Base-by-base conservation (phyloP, 2,888 invertebrate species). In the Lamellibrachia satsuma region DNA sequence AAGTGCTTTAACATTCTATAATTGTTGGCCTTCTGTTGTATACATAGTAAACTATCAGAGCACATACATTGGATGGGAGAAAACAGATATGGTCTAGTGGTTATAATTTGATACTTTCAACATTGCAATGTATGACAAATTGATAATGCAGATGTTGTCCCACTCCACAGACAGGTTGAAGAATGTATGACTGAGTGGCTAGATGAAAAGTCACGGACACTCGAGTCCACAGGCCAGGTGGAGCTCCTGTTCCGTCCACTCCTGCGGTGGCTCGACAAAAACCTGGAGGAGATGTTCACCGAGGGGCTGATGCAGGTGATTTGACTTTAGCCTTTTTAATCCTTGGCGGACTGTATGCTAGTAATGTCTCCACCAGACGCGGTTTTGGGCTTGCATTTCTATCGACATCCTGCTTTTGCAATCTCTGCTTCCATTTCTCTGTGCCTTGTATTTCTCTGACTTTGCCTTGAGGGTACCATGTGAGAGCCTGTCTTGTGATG, bases 221-320 rank as follows among this genome's bases (percentile, higher is more conserved):
- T 94, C 52, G 93, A 93, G 22, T 92, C 93, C 27, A 92, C 93
- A 15, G 95, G 94, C 4, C 94, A 95, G 92, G 95, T 95, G 22
- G 96, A 96, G 93, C 94, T 96, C 39, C 92, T 95, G 8, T 96
- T 96, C 92, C 95, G 96, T 90, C 96, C 96, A 9, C 96, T 96
- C 93, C 93, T 96, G 9, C 94, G 95, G 92, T 97, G 96, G 97
- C 94, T 97, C 91, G 97, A 97, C 94, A 95, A 94, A 93, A 95
- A 95, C 91, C 93, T 96, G 93, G 96, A 96, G 93, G 95, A 95
- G 3, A 93, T 96, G 39, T 96, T 96, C 93, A 96, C 96, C 91
- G 95, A 95, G 91, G 96, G 96, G 52, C 94, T 97, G 8, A 95
- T 94, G 94, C 95, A 91, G 91, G 52, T 52, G 27, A 91, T 39